A percentile compares a stretch with the other conserved stretches of the same genome.
These are phyloP conservation scores for Mystacornis crossleyi DNA, from an alignment of 2,113 vertebrate genomes.

Conservation along the genomic window DNA sequence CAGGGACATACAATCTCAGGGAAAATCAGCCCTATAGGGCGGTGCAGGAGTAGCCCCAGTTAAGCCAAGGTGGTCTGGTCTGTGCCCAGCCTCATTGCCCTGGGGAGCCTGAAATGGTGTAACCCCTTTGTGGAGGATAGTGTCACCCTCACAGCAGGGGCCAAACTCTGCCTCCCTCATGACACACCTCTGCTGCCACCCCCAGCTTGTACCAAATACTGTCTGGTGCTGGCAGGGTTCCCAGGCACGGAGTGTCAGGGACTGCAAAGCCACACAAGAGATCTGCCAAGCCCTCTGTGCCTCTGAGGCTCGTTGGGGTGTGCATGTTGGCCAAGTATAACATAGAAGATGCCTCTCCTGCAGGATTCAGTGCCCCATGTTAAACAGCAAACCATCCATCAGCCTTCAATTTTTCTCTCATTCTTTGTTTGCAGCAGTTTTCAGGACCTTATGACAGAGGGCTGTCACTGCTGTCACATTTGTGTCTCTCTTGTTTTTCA, in stretches of 20 bases:
- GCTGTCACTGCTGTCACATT: background rate
- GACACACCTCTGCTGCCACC: accelerated
- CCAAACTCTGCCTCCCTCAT: background rate
- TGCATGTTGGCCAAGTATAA: background rate
- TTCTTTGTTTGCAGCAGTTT: background rate
- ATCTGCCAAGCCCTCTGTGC: accelerated
- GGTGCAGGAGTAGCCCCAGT: background rate
- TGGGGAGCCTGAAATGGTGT: background rate
- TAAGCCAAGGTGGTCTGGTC: background rate
- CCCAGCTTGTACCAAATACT: accelerated
- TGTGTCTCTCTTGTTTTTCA: background rate
- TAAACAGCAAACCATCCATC: background rate
- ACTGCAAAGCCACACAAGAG: background rate
- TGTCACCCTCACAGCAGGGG: background rate
- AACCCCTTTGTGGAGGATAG: background rate
- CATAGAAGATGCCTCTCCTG: background rate
- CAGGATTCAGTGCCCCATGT: background rate
- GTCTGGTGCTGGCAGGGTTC: background rate
- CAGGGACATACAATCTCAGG: background rate
- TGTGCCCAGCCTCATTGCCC: background rate
- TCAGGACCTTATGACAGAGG: background rate
- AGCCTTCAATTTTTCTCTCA: background rate
- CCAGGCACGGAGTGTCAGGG: accelerated
- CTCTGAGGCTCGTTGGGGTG: background rate
- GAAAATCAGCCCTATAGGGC: background rate